Percentiles rank a stretch among this genome's conserved stretches.
Conservation (phyloP, 2,888 invertebrate genomes). For the Tiliacea aurago region DNA sequence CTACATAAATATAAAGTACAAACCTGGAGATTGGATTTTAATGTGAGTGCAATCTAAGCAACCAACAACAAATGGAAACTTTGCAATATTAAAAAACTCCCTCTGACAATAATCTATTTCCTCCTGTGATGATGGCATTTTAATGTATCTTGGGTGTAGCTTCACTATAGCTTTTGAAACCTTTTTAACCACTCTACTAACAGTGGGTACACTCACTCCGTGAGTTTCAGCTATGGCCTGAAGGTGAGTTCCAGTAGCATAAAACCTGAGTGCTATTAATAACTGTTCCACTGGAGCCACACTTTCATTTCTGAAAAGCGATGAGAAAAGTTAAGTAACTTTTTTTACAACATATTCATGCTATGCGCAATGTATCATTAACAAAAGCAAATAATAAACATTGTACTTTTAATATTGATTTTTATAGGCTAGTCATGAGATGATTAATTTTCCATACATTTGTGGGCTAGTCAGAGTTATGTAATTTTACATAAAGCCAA, state of each 20-base stretch:
- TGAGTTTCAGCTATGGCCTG: slow-evolving; percentile 23
- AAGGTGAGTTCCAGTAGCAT: slow-evolving; percentile 46
- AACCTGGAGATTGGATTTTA: slow-evolving; percentile 32
- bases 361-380: not conserved
- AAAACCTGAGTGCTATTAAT: slow-evolving; percentile 42
- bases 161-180: slow-evolving; percentile 37
- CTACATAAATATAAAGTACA: not conserved
- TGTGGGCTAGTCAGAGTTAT: not conserved
- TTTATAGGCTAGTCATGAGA: not conserved
- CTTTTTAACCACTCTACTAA: slow-evolving; percentile 42
- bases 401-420: not conserved
- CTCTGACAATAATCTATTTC: slow-evolving; percentile 24
- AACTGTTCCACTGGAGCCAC: slow-evolving; percentile 43
- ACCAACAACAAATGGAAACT: slow-evolving; percentile 34
- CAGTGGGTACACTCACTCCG: slow-evolving; percentile 41
- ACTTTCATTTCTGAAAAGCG: slow-evolving; percentile 23
- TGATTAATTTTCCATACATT: not conserved
- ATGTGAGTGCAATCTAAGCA: slow-evolving; percentile 31
- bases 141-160: slow-evolving; percentile 14
- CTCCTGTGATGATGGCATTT: slow-evolving; percentile 19
- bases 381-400: not conserved
- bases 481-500: no score
- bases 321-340: not conserved
- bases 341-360: not conserved
- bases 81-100: slow-evolving; percentile 37